Conservation (phyloP, 2,888 invertebrate genomes). For the Trichopria drosophilae region DNA sequence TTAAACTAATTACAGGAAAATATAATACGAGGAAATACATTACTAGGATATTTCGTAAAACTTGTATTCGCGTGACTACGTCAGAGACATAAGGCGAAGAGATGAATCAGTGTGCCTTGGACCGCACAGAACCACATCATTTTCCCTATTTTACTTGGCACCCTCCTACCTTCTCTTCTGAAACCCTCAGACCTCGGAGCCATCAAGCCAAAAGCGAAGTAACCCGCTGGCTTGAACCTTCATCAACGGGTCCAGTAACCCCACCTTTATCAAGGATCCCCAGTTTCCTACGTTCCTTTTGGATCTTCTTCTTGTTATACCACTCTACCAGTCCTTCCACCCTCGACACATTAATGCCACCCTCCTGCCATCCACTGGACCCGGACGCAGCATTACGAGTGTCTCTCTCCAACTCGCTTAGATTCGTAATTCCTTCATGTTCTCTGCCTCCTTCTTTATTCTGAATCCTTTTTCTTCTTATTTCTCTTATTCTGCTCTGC, state of each 20-base stretch:
- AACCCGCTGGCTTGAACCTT: constrained; percentile 58
- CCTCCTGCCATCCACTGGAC: too few species aligned
- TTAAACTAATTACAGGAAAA: too few species aligned
- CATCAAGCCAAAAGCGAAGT: constrained; percentile 56
- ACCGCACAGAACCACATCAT: constrained; percentile 47
- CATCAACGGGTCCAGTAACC: constrained; percentile 57
- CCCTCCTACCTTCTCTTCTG: constrained; percentile 29
- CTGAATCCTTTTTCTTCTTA: constrained; percentile 16
- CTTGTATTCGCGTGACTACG: too few species aligned
- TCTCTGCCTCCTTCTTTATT: constrained; percentile 30
- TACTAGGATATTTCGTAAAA: too few species aligned
- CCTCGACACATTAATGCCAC: too few species aligned
- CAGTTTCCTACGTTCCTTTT: constrained; percentile 43
- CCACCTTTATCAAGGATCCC: constrained; percentile 55
- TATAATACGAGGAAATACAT: too few species aligned
- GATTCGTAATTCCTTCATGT: constrained; percentile 23
- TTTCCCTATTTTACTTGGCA: constrained; percentile 16
- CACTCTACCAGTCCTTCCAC: constrained; percentile 36
- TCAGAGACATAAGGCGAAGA: too few species aligned
- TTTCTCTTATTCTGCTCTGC: constrained; percentile 39
- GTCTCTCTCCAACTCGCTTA: constrained; percentile 27
- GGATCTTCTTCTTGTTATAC: too few species aligned
- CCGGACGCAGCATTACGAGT: too few species aligned
- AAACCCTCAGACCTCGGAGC: constrained; percentile 44
- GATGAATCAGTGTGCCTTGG: constrained; percentile 57